Evolutionary conservation across 2,888 invertebrate species (phyloP).

Genomic region (Lumbricus terrestris): DNA sequence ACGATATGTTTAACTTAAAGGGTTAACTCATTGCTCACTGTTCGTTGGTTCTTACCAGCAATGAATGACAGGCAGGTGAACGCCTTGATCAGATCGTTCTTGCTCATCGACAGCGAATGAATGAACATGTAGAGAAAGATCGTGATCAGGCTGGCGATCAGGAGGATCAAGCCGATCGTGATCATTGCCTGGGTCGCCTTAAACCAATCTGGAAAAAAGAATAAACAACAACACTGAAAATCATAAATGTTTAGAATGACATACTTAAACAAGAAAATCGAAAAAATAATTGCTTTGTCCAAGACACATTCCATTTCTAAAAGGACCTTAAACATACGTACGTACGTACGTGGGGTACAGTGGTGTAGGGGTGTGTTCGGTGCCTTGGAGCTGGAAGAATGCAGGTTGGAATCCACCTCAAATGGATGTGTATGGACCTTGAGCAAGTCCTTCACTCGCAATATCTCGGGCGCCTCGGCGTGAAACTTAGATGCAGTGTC

Average conservation of each 20-base stretch:
- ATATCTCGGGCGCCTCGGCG: no score
- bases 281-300: no score
- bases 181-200: slow-evolving; percentile 39
- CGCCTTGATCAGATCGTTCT: slow-evolving; percentile 37
- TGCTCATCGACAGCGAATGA: slow-evolving; percentile 36
- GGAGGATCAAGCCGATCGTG: slow-evolving; percentile 37
- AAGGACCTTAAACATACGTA: no score
- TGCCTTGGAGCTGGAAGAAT: no score
- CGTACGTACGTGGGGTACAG: no score
- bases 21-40: neutral
- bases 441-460: no score
- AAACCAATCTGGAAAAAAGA: slow-evolving; percentile 37
- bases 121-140: slow-evolving; percentile 40
- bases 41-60: slow-evolving; percentile 23
- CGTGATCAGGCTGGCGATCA: slow-evolving; percentile 35
- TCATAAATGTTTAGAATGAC: neutral
- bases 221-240: neutral
- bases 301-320: no score
- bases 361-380: no score
- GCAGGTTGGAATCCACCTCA: no score
- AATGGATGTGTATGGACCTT: no score
- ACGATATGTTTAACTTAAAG: neutral
- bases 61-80: slow-evolving; percentile 34
- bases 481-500: no score
- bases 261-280: no score